Conservation (phyloP, 1,140 invertebrate species). For the Drosophila kohkoa region DNA sequence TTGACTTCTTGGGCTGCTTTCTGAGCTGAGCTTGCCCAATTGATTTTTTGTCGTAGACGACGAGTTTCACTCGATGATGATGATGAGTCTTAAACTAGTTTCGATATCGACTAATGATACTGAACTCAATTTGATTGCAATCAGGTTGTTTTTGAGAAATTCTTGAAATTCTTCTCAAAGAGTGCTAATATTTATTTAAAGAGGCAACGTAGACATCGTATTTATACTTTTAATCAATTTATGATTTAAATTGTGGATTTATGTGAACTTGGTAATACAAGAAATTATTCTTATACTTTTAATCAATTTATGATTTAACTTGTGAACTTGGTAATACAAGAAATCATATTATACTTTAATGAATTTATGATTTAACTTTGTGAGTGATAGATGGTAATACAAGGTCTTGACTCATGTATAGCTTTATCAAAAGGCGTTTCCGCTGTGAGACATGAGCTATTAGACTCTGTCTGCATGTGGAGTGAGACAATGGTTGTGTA, state of each 20-base stretch:
- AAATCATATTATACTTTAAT: background rate
- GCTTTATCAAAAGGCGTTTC: background rate
- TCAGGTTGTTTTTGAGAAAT: background rate
- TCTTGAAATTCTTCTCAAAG: background rate
- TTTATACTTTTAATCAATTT: background rate
- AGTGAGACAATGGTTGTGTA: conserved; percentile 15
- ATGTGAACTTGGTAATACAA: background rate
- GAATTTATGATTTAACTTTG: background rate
- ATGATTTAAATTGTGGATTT: no score
- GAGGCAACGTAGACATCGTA: background rate
- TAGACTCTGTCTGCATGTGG: conserved; percentile 24
- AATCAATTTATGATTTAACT: background rate
- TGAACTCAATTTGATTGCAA: conserved; percentile 33
- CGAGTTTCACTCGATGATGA: conserved; percentile 22
- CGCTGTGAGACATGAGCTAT: conserved; percentile 1
- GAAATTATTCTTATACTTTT: background rate
- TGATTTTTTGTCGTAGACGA: conserved; percentile 22
- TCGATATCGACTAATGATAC: conserved; percentile 22
- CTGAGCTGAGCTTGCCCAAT: conserved; percentile 38
- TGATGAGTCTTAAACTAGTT: conserved; percentile 29
- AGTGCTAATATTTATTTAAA: background rate
- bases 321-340: background rate
- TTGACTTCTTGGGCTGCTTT: background rate
- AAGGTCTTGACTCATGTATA: background rate
- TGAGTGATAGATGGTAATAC: background rate